Conservation (phyloP, 1,140 invertebrate genomes). For the Saccostrea glomerata region DNA sequence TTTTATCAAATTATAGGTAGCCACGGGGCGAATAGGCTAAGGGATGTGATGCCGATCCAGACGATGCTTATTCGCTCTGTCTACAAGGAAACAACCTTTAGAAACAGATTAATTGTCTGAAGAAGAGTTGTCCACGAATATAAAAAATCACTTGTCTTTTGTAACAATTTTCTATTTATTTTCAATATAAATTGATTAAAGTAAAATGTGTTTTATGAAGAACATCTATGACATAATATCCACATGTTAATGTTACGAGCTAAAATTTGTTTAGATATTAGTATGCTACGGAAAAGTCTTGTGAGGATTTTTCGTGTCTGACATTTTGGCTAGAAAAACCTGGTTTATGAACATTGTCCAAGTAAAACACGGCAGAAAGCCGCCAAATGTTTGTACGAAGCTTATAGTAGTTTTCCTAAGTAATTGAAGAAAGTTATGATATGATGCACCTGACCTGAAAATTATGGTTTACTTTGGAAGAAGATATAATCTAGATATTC, state of each 20-base stretch:
- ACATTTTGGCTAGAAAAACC: not conserved
- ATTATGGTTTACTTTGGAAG: not conserved
- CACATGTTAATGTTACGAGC: not conserved
- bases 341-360: not conserved
- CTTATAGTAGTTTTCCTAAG: not conserved
- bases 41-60: not conserved
- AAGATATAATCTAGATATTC: not conserved
- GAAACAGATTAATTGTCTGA: not conserved
- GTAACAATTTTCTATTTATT: not conserved
- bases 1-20: slow-evolving; percentile 14
- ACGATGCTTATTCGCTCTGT: not conserved
- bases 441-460: not conserved
- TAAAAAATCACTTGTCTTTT: no score
- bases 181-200: not conserved
- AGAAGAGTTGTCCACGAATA: no score
- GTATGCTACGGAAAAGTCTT: not conserved
- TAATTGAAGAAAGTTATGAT: slow-evolving; percentile 1
- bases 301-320: not conserved
- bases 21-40: not conserved
- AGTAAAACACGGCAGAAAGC: not conserved
- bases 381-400: slow-evolving; percentile 8
- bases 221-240: not conserved
- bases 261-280: not conserved
- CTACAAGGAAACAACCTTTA: not conserved
- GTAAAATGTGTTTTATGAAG: not conserved